Evolutionary conservation across 1,140 invertebrate species (phyloP).

Genomic region (Bathynomus jamesi): DNA sequence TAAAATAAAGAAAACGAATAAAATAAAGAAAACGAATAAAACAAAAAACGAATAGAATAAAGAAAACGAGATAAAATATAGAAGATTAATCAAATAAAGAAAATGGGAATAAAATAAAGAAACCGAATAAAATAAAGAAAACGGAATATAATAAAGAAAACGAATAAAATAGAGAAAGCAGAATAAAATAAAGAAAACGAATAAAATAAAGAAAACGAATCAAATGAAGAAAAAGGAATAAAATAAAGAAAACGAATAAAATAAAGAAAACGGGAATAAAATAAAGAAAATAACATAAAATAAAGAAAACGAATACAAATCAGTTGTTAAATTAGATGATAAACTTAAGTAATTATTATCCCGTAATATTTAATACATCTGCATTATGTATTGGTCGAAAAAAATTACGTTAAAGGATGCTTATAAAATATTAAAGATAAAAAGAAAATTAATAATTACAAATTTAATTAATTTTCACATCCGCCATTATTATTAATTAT

Average conservation of each 20-base stretch:
- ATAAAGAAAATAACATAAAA: neutral
- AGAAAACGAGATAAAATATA: neutral
- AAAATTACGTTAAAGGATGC: too few relatives aligned
- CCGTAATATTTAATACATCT: too few relatives aligned
- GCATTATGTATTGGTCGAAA: too few relatives aligned
- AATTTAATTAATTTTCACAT: too few relatives aligned
- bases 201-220: neutral
- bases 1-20: neutral
- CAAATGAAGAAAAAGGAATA: neutral
- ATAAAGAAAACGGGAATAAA: neutral
- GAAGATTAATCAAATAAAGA: neutral
- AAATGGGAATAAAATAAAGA: neutral
- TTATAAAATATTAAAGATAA: too few relatives aligned
- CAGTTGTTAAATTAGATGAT: neutral
- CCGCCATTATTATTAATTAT: too few relatives aligned
- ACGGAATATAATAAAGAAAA: neutral
- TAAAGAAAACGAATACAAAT: too few relatives aligned
- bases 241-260: neutral
- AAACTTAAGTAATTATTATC: too few relatives aligned
- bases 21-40: neutral
- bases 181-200: neutral
- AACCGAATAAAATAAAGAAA: neutral
- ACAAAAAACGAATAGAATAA: neutral
- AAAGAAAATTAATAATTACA: too few relatives aligned
- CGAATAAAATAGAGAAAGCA: neutral